phyloP scores from a whole-genome alignment of 2,113 vertebrate species.

The Haemorhous mexicanus region DNA sequence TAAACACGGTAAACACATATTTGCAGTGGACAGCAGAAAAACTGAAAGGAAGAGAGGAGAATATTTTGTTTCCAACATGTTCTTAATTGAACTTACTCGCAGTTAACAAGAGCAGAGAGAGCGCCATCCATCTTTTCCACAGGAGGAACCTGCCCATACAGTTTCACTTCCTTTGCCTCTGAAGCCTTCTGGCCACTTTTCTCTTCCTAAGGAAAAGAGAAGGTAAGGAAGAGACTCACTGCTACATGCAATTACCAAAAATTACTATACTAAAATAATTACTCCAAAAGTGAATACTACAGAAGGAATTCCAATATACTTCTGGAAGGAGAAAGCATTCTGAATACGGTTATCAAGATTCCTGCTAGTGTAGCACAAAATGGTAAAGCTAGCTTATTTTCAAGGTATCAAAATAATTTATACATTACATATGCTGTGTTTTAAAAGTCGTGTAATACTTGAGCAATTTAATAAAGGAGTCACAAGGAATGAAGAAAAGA shows the following conservation, averaged over 20 bases:
- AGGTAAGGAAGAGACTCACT: background rate
- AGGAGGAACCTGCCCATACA: constrained; percentile 91
- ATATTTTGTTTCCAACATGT: background rate
- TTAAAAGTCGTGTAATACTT: background rate
- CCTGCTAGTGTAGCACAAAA: background rate
- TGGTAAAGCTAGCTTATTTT: background rate
- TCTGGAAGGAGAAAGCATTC: background rate
- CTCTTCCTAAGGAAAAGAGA: constrained; percentile 82
- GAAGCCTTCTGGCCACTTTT: constrained; percentile 84
- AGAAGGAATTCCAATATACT: background rate
- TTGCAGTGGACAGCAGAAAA: background rate
- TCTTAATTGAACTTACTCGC: constrained; percentile 86
- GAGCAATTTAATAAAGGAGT: background rate
- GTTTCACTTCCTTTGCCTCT: constrained; percentile 87
- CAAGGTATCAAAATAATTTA: background rate
- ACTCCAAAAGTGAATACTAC: background rate
- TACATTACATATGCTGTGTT: background rate
- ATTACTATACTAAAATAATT: background rate
- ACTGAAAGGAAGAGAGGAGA: background rate
- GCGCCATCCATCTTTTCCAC: constrained; percentile 95
- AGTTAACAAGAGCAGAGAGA: constrained; percentile 83
- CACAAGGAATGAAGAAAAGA: background rate
- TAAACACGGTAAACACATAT: background rate
- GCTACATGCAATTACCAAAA: background rate
- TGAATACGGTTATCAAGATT: background rate